These are phyloP conservation scores for Heliocidaris tuberculata DNA, from an alignment of 35 echinoderm and acorn worm species.

Conservation along the genomic window DNA sequence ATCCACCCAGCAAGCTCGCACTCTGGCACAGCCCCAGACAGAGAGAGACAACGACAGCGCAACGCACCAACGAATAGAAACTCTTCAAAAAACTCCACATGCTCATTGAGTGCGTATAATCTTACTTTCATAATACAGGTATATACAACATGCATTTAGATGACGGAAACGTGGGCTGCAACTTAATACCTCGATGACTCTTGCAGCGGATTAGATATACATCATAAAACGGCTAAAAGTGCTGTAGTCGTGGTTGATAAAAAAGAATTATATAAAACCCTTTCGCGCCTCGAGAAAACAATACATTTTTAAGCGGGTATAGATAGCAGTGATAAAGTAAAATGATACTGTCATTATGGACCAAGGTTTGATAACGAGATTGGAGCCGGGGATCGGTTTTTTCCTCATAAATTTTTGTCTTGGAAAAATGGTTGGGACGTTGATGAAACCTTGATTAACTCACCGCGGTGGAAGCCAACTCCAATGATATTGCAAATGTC, in stretches of 20 bases:
- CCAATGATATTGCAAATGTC: not conserved
- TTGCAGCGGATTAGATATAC: conserved; percentile 20
- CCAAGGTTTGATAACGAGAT: not conserved
- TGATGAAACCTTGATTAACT: not conserved
- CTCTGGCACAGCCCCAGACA: not conserved
- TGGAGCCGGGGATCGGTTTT: not conserved
- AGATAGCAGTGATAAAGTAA: conserved; percentile 34
- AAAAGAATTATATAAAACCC: not conserved
- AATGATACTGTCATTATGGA: conserved; percentile 23
- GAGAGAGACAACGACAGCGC: not conserved
- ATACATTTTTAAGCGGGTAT: conserved; percentile 22
- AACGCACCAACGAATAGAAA: conserved; percentile 5
- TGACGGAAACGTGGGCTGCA: not conserved
- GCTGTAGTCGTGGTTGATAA: not conserved
- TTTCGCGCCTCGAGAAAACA: not conserved
- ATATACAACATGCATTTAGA: not conserved
- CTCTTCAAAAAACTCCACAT: not conserved
- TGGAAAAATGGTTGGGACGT: not conserved
- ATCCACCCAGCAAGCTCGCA: not conserved
- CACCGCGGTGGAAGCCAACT: not conserved
- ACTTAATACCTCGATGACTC: conserved; percentile 26
- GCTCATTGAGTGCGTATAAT: not conserved
- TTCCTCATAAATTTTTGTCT: not conserved
- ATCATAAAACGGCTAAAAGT: conserved; percentile 44
- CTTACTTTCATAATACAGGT: not conserved